phyloP scores from a whole-genome alignment of 2,113 vertebrate species.

The Rhabdomys dilectus region DNA sequence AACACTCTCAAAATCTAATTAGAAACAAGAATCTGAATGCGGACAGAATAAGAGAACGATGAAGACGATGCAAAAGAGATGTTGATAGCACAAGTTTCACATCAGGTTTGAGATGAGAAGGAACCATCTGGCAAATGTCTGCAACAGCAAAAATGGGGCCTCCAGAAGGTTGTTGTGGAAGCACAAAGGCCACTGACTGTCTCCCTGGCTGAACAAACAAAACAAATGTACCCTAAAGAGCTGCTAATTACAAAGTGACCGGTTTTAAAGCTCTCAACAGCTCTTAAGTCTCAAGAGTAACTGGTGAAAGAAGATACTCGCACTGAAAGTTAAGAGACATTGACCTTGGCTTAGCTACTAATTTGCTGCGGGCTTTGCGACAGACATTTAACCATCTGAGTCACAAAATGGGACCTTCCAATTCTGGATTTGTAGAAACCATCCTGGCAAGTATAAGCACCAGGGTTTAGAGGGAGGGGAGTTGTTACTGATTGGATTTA shows the following conservation, averaged over 20 bases:
- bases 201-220: constrained; percentile 55
- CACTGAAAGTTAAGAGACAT: constrained; percentile 19
- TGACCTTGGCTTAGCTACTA: neutral
- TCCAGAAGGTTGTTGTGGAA: neutral
- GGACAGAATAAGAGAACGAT: neutral
- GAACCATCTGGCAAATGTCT: neutral
- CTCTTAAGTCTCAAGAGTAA: constrained; percentile 43
- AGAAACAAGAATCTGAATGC: constrained; percentile 13
- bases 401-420: constrained; percentile 7
- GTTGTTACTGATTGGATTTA: neutral
- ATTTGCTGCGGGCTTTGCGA: constrained; percentile 21
- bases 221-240: constrained; percentile 38
- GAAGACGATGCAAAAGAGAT: neutral
- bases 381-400: constrained; percentile 21
- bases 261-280: constrained; percentile 45
- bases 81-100: neutral
- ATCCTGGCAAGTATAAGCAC: neutral
- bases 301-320: constrained; percentile 31
- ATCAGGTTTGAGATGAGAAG: neutral
- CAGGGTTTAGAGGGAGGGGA: neutral
- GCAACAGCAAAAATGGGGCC: constrained; percentile 25
- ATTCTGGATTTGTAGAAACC: constrained; percentile 23
- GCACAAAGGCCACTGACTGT: neutral
- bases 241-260: constrained; percentile 30
- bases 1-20: constrained; percentile 33